Conservation (phyloP, 2,113 vertebrate species). For the Lanius ludovicianus region DNA sequence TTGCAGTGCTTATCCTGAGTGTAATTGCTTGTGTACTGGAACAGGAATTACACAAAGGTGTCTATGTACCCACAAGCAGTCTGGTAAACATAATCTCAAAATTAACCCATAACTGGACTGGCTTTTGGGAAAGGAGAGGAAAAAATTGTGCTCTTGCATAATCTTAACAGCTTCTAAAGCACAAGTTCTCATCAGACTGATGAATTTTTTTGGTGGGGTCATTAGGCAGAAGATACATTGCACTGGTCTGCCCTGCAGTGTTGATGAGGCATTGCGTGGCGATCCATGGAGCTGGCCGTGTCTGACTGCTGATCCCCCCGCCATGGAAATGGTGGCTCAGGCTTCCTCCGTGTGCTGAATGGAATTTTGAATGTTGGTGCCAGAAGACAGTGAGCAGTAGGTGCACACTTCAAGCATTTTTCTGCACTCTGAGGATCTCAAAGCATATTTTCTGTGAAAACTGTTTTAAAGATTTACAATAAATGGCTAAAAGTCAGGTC, state of each 20-base stretch:
- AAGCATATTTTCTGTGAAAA: background rate
- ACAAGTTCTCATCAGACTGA: background rate
- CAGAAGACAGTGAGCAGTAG: background rate
- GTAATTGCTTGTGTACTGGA: background rate
- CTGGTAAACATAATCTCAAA: background rate
- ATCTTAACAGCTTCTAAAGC: background rate
- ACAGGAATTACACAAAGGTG: background rate
- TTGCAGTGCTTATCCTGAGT: background rate
- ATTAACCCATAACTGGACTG: background rate
- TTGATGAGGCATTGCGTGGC: fast-evolving
- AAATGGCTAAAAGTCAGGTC: background rate
- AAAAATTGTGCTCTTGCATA: background rate
- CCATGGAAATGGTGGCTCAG: background rate
- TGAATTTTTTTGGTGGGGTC: background rate
- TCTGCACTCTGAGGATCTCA: background rate
- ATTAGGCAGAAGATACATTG: background rate
- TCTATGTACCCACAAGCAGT: background rate
- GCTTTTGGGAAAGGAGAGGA: background rate
- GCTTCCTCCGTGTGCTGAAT: background rate
- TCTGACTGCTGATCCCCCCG: background rate
- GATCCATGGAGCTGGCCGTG: fast-evolving
- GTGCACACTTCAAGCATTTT: background rate
- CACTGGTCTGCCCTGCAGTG: background rate
- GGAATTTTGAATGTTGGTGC: background rate
- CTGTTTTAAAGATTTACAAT: background rate